Evolutionary conservation across 2,113 vertebrate species (phyloP), one percentile per base, ranked within the genome.

Genomic region (Chaetops frenatus): DNA sequence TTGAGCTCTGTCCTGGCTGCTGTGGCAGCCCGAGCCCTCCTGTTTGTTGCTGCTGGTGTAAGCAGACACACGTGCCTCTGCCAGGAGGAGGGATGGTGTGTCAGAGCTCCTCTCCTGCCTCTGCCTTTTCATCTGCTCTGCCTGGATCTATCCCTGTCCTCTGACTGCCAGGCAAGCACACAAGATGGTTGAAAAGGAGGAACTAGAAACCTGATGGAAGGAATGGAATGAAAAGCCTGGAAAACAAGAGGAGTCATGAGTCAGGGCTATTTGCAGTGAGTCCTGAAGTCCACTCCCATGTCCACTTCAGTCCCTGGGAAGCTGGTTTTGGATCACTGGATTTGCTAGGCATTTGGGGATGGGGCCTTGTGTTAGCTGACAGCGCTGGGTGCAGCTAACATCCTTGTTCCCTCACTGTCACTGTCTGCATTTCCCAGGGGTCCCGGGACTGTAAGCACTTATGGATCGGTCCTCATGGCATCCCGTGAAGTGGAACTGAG

Each of bases 51-150:
- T 61, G 28, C 85, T 24, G 53, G 72, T 53, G 81, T 40, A 85
- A 96, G 54, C 61, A 86, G 93, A 77, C 45, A 11, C 2, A 2
- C 3, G 5, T 56, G 31, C 80, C 29, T 74, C 85, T 79, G 73
- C 82, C 29, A 70, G 84, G 88, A 81, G 72, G 38, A 10, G 13
- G 6, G 78, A n/a, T 13, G 50, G 67, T 29, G 87, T 69, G 38
- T 88, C 70, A n/a, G 78, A 92, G 79, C 60, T 38, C 64, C 64
- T 33, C 25, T 45, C 35, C 53, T 79, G 82, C 82, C 56, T 60
- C 16, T 91, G 74, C 71, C 86, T 66, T 90, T 88, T 83, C 40
- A 67, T 94, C 81, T 65, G 73, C 72, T 21, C 50, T 33, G 57
- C 44, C 84, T 54, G 54, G 28, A n/a, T 62, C 70, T 65, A 8